These are phyloP conservation scores for Uloborus plumipes DNA, from an alignment of 2,888 invertebrate genomes.

Conservation along the genomic window DNA sequence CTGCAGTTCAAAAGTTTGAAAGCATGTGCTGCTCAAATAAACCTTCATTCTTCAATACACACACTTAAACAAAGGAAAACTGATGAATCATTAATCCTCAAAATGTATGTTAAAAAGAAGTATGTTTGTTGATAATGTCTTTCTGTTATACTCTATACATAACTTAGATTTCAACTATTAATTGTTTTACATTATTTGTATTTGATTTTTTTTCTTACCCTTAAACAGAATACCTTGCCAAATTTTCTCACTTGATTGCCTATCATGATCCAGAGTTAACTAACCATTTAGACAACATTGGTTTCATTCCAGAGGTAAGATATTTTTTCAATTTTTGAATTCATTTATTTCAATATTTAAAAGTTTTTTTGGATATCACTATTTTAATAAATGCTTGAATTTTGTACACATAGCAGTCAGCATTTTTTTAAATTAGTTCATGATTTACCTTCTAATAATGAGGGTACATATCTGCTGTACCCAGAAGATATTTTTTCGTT, in stretches of 20 bases:
- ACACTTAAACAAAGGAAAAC: no score
- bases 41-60: no score
- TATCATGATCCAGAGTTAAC: constrained; percentile 95
- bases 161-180: not conserved
- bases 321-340: not conserved
- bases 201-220: not conserved
- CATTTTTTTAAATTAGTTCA: no score
- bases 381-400: no score
- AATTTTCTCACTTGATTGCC: constrained; percentile 95
- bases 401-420: no score
- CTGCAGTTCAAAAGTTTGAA: no score
- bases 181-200: not conserved
- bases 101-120: no score
- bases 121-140: not conserved
- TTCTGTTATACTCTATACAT: constrained; percentile 1
- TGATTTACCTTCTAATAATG: no score
- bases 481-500: no score
- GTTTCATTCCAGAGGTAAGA: constrained; percentile 87
- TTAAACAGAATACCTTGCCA: constrained; percentile 87
- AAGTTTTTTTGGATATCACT: not conserved
- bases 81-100: no score
- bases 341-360: not conserved
- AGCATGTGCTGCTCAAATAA: no score
- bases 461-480: no score
- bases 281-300: constrained; percentile 90